Evolutionary conservation across 2,113 vertebrate genomes (phyloP), one percentile per base, ranked within the genome.

Genomic region (Platysternon megacephalum): DNA sequence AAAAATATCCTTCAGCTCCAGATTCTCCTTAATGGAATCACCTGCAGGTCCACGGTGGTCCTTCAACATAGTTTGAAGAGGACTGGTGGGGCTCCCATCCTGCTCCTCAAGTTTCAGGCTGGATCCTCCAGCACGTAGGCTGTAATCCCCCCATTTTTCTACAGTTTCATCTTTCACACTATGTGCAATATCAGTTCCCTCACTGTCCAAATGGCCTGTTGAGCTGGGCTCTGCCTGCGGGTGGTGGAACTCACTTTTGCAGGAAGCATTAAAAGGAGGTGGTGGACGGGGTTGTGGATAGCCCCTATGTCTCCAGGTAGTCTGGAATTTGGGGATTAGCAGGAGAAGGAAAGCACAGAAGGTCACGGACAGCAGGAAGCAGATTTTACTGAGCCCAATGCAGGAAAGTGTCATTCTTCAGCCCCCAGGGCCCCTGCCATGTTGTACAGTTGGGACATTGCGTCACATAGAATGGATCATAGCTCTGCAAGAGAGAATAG

Each of bases 1-100:
- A 90, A 99, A 99, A 97, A 99, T 97, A 97, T 99, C 99, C 78
- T 98, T 98, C 12, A 98, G 97, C 68, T 98, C 97, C 44, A 99
- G 95, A 10, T 81, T 92, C 72, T 99, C 98, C 48, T 88, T 93
- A 79, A 80, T 95, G 32, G 96, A 8, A 51, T 91, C 51, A 35
- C 58, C 52, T 12, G 29, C 81, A 1, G 56, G 11, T 29, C 94
- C 91, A 0, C 1, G 22, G 28, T 86, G 93, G 42, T 88, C 79
- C 26, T 74, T 92, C 55, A 65, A 46, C 58, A 44, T 46, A 2
- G 65, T 76, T 48, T 81, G 84, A 7, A 89, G 32, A 79, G 88
- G 85, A 10, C 44, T 65, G 5, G 7, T 83, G n/a, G 88, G 29
- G 11, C 56, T 88, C 61, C 87, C 87, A 61, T 72, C 76, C 65